Base-by-base conservation (phyloP, 2,797 vertebrate genomes). In the Antrozous pallidus region DNA sequence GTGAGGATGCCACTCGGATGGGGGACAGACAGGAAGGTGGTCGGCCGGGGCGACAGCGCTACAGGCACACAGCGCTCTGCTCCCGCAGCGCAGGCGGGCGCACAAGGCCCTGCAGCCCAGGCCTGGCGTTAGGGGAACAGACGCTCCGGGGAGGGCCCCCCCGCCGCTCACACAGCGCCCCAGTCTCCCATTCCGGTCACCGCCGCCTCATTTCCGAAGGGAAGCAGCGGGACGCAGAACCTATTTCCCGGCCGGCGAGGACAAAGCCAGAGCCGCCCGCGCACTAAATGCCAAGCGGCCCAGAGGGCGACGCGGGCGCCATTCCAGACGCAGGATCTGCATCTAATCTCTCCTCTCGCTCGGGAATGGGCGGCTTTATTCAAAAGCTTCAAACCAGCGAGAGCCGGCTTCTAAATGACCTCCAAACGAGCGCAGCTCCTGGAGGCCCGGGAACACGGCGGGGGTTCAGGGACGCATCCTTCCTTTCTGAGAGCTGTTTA, bases 371-470 rank as follows among this genome's bases (percentile, higher is more conserved):
- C 61, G 84, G 84, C 87, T 92, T 96, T 95, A 96, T 94, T 93
- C 95, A 94, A 95, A 94, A 97, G 94, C 96, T 97, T 96, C 97
- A 93, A 94, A 97, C 85, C 93, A 95, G 97, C 86, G 95, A 96
- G 97, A 97, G 98, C 96, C 4, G 85, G 47, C 91, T 78, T 56
- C 54, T 97, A 97, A 98, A 95, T 82, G 98, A 97, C 88, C 97
- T 96, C 96, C 77, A 97, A 98, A 97, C 88, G 94, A 96, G 90
- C 63, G 96, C 82, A 91, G 17, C 95, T 94, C 94, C 74, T 54
- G 71, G 71, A 92, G 91, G 97, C 88, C 2, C 45, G 58, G 74
- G 79, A 97, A 97, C 96, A 92, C 86, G 97, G 96, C 97, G 94
- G 96, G 88, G 54, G 91, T 96, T 88, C 89, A 90, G 78, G 94